These are phyloP conservation scores for Ricordea florida DNA, from an alignment of 92 coral and sea anemone species.

Conservation along the genomic window DNA sequence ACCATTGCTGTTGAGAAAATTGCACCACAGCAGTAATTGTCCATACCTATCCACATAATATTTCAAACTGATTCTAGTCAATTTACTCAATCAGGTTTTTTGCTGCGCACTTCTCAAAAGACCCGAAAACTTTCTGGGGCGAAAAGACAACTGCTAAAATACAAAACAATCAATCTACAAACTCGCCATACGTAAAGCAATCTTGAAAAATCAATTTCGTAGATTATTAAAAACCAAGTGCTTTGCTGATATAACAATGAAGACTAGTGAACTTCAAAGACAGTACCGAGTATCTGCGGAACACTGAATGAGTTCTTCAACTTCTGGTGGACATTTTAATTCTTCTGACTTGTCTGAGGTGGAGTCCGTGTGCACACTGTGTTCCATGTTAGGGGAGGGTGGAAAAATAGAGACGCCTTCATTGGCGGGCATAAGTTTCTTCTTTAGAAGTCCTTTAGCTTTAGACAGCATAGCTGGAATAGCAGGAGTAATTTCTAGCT, in stretches of 20 bases:
- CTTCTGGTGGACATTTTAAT: conserved; percentile 3
- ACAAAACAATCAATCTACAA: too few relatives aligned
- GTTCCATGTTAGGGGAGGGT: conserved; percentile 5
- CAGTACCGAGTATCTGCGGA: conserved; percentile 19
- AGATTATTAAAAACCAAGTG: background rate
- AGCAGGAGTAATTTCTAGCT: conserved; percentile 62
- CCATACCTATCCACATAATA: too few relatives aligned
- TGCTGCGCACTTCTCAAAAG: too few relatives aligned
- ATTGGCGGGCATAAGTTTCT: conserved; percentile 44
- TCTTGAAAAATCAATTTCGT: too few relatives aligned
- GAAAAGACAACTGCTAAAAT: too few relatives aligned
- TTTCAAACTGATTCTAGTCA: too few relatives aligned
- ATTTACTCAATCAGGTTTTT: too few relatives aligned
- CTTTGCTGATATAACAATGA: too few relatives aligned
- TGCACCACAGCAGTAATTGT: too few relatives aligned
- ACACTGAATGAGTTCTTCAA: conserved; percentile 25
- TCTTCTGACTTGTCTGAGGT: background rate
- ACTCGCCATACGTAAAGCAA: too few relatives aligned
- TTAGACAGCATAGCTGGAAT: conserved; percentile 73
- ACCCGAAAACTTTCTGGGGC: too few relatives aligned
- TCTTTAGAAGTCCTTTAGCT: conserved; percentile 72
- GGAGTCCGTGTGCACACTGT: background rate
- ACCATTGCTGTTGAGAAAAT: too few relatives aligned
- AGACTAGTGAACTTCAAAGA: background rate
- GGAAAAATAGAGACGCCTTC: conserved; percentile 15